Evolutionary conservation across 1,140 invertebrate genomes (phyloP), one percentile per base, ranked within the genome.

Genomic region (Latrodectus geometricus): DNA sequence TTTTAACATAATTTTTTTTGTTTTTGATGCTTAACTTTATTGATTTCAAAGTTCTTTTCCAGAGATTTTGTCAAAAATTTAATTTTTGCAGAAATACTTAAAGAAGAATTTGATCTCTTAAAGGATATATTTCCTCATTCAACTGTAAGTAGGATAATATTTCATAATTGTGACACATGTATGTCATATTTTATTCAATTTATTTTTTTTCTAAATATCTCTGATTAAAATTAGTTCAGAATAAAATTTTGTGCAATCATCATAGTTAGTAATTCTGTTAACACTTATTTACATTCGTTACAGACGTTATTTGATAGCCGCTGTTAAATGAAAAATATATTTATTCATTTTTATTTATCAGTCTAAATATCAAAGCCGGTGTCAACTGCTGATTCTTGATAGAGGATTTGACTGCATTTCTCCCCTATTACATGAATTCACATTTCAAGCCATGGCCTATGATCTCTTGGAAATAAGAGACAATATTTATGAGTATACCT

Each of bases 361-460:
- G 17, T 20, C 48, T 54, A 48, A 65, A 73, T 0, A 14, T 17
- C 14, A 82, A 9, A n/a, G 17, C 15, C 23, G 15, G 20, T 82
- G 78, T 20, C 23, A 61, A 8, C 17, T 87, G 3, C 56, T 87
- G 20, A 80, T 87, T 50, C 20, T 87, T 11, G 85, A 87, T 54
- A 68, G 85, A 8, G 85, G 76, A 49, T 87, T 87, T 68, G 85
- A 87, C 35, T 75, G 76, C n/a, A 80, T 87, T 21, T 73, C 76
- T 52, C 85, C 85, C 17, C 14, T 87, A 4, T 14, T 87, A 15
- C 85, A 87, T 35, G 85, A 87, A 23, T 80, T 87, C 21, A 74
- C 85, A 23, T 87, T 87, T 54, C 85, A 87, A 50, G 85, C 85
- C 5, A 87, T 80, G 77, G 76, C 69, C 14, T 87, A 87, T 68